These are phyloP conservation scores for Amblyopsis hoosieri DNA, from an alignment of 2,797 vertebrate species.

Conservation along the genomic window DNA sequence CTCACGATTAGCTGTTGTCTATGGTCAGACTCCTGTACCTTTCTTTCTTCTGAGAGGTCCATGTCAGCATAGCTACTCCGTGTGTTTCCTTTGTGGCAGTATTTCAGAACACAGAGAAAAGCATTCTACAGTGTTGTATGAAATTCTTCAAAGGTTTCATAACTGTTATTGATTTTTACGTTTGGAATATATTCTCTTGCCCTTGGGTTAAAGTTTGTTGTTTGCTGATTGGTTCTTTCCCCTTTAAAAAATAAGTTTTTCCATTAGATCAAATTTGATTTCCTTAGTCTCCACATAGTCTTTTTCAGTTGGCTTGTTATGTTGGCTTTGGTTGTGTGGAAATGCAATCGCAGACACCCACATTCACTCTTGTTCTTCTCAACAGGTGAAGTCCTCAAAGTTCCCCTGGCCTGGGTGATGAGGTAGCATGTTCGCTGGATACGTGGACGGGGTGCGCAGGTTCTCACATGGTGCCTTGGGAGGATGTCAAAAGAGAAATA, in stretches of 20 bases:
- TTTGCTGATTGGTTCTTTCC: slow-evolving; percentile 35
- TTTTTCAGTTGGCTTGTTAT: slow-evolving; percentile 41
- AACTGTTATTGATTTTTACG: slow-evolving; percentile 48
- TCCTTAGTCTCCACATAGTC: slow-evolving; percentile 55
- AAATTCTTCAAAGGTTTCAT: slow-evolving; percentile 48
- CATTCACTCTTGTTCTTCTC: slow-evolving; percentile 57
- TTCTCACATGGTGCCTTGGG: slow-evolving; percentile 92
- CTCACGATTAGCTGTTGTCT: slow-evolving; percentile 43
- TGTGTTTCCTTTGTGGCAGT: slow-evolving; percentile 71
- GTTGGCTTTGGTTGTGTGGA: slow-evolving; percentile 79
- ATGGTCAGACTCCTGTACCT: slow-evolving; percentile 50
- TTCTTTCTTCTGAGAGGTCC: slow-evolving; percentile 45
- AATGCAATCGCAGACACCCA: slow-evolving; percentile 42
- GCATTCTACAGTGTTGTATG: slow-evolving; percentile 50
- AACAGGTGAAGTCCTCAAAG: slow-evolving; percentile 99
- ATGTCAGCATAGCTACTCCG: slow-evolving; percentile 60
- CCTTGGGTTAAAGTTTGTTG: slow-evolving; percentile 29
- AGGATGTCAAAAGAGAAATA: slow-evolving; percentile 1
- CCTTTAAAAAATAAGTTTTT: slow-evolving; percentile 50
- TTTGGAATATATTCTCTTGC: slow-evolving; percentile 52
- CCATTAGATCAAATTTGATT: slow-evolving; percentile 28
- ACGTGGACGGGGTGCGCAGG: slow-evolving; percentile 90
- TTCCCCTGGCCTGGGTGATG: slow-evolving; percentile 96
- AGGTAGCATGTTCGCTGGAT: slow-evolving; percentile 99
- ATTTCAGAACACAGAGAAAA: slow-evolving; percentile 64